Evolutionary conservation across 2,797 vertebrate genomes (phyloP).

Genomic region (Sebastes ruberrimus): DNA sequence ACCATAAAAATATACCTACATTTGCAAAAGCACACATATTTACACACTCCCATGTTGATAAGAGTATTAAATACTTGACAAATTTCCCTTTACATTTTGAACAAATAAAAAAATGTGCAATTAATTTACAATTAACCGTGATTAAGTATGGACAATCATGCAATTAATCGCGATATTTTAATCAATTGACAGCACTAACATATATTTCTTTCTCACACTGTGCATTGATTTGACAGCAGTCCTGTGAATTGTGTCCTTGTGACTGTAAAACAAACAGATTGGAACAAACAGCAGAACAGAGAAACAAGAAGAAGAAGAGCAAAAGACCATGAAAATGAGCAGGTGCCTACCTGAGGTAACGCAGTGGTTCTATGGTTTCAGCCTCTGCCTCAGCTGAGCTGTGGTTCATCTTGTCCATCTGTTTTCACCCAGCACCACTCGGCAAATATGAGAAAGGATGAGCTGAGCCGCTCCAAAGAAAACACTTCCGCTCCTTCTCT

Average conservation of each 20-base stretch:
- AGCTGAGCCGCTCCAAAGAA: constrained; percentile 54
- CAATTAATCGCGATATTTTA: too few species aligned
- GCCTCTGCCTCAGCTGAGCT: constrained; percentile 82
- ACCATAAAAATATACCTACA: too few species aligned
- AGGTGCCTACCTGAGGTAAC: constrained; percentile 82
- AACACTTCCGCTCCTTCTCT: constrained; percentile 50
- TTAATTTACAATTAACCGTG: too few species aligned
- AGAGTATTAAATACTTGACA: too few species aligned
- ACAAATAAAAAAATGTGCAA: too few species aligned
- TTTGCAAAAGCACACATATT: too few species aligned
- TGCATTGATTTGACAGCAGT: not conserved
- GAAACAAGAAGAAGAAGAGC: not conserved
- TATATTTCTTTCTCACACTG: not conserved
- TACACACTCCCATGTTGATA: too few species aligned
- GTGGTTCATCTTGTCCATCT: constrained; percentile 85
- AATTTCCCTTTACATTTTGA: too few species aligned
- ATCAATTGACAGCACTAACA: not conserved
- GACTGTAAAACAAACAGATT: not conserved
- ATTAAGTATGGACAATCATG: not conserved
- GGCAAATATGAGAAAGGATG: constrained; percentile 50
- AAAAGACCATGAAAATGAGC: not conserved
- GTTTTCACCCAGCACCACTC: constrained; percentile 48
- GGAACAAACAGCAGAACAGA: not conserved
- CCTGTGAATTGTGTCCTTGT: not conserved
- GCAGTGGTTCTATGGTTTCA: constrained; percentile 82